Evolutionary conservation across 2,888 invertebrate species (phyloP).

Genomic region (Peribatodes rhomboidaria): DNA sequence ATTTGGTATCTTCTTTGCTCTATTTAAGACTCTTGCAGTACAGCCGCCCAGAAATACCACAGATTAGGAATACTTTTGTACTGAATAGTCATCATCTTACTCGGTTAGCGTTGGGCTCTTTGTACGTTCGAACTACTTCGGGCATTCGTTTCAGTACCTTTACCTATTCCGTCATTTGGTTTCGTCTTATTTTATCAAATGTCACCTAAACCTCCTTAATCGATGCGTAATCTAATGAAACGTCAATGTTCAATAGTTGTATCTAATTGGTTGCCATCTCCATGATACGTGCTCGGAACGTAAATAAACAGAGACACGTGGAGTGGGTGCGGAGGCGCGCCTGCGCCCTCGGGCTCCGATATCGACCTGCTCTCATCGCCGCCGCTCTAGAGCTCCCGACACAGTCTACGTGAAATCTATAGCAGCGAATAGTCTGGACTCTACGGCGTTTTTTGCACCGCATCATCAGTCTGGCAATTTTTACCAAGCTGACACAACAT

Average conservation of each 20-base stretch:
- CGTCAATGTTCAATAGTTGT: conserved; percentile 44
- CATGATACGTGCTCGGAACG: conserved; percentile 73
- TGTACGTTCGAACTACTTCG: neutral
- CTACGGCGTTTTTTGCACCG: conserved; percentile 1
- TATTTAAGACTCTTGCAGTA: too few species aligned
- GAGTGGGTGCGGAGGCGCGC: conserved; percentile 70
- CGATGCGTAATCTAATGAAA: conserved; percentile 8
- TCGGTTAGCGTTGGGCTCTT: neutral
- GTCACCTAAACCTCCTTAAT: neutral
- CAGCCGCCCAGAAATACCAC: too few species aligned
- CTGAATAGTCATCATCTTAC: too few species aligned
- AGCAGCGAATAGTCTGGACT: conserved; percentile 17
- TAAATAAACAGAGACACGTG: conserved; percentile 86
- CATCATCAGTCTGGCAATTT: conserved; percentile 6
- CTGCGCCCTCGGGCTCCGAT: conserved; percentile 60
- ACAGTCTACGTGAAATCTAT: conserved; percentile 62
- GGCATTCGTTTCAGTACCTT: neutral
- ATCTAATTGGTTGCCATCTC: conserved; percentile 44
- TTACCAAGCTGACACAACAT: neutral
- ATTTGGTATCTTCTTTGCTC: too few species aligned
- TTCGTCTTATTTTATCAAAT: neutral
- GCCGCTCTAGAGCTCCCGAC: conserved; percentile 44
- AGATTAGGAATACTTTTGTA: too few species aligned
- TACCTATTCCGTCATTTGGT: neutral
- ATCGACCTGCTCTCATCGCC: conserved; percentile 60